Conservation (phyloP, 2,113 vertebrate genomes). For the Strix uralensis region DNA sequence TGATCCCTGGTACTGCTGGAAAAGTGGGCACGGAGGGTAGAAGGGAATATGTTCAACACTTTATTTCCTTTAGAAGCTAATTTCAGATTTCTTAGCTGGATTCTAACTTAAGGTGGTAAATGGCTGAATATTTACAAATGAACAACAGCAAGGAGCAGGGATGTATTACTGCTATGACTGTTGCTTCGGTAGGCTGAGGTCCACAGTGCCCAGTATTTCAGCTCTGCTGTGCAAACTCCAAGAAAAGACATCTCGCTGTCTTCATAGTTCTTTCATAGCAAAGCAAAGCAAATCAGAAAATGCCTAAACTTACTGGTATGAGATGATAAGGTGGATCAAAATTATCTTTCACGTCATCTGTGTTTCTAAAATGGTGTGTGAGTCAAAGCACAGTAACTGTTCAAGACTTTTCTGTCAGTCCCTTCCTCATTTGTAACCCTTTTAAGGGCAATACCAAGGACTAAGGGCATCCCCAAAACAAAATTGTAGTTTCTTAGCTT, state of each 20-base stretch:
- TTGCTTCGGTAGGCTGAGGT: neutral
- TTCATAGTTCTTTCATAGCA: neutral
- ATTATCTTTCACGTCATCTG: neutral
- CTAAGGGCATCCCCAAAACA: neutral
- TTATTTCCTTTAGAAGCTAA: neutral
- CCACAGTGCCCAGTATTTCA: neutral
- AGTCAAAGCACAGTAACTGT: neutral
- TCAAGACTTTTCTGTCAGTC: neutral
- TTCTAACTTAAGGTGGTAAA: neutral
- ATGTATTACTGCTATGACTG: neutral
- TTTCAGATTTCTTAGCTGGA: neutral
- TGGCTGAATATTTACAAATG: neutral
- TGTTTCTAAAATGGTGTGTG: neutral
- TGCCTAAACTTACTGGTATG: neutral
- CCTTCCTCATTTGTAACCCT: neutral
- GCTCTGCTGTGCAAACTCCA: neutral
- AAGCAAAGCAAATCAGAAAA: slow-evolving; percentile 16
- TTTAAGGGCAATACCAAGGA: neutral
- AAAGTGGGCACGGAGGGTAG: neutral
- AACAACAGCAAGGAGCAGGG: neutral
- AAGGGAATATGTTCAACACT: neutral
- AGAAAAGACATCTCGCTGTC: neutral
- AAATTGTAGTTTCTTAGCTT: neutral
- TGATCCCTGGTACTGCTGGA: neutral
- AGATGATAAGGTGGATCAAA: neutral